Evolutionary conservation across 2,113 vertebrate genomes (phyloP), one percentile per base, ranked within the genome.

Genomic region (Acrocephalus arundinaceus): DNA sequence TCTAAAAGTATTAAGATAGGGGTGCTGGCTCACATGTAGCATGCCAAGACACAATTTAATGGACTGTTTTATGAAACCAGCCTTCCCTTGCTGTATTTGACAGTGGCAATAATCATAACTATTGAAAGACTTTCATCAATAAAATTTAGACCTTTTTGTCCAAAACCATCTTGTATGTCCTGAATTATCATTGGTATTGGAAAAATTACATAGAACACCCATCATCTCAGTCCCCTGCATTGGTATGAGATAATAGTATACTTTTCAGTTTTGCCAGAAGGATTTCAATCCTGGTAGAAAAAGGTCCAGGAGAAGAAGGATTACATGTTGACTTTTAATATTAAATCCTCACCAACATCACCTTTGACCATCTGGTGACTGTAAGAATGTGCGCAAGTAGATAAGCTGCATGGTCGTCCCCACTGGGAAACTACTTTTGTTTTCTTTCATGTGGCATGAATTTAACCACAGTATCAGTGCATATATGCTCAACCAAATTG

Each of bases 401-500:
- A 12, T 43, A 76, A 51, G 8, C 22, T 46, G n/a, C 48, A 35
- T 13, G n/a, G 49, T 23, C 4, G 35, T 35, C 9, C n/a, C 37
- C 6, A 51, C 2, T 39, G 13, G 77, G 14, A 87, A 89, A 4
- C 11, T 54, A 13, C 7, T 68, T 65, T 68, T 57, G 19, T 79
- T 45, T 87, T 41, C 70, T 61, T 80, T 57, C 41, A 55, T 0
- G 2, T 15, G 46, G 6, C 67, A 61, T 70, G 41, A 79, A 61
- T 33, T 49, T 49, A 68, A 81, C 35, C 25, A 55, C 16, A 48
- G 6, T 27, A 83, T 49, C 27, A 57, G 25, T 20, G 6, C 8
- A 0, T 4, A 68, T 12, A 13, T 17, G 65, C 13, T 3, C 7
- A 2, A 71, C 8, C 24, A 39, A 85, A 82, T 0, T 18, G 13